Base-by-base conservation (phyloP, 2,888 invertebrate genomes). In the Linnaemya vulpina region DNA sequence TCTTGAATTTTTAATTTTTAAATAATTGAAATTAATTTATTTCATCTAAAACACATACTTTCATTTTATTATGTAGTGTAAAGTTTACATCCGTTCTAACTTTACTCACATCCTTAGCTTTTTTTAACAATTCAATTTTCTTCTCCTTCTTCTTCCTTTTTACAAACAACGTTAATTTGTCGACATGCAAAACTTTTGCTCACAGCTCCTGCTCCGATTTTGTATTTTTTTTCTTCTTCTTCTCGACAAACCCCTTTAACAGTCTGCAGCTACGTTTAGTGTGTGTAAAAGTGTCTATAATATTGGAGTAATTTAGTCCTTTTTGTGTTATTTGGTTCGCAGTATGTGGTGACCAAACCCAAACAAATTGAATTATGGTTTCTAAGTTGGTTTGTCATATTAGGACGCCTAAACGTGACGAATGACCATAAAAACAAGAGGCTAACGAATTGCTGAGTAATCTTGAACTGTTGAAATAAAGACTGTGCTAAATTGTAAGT, bases 401-500 rank as follows among this genome's bases (percentile, higher is more conserved):
- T 83, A 82, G 76, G 68, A 75, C 85, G 86, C 87, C 87, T 87
- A 87, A 79, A 86, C 88, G 87, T 88, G 87, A 87, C 87, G 88
- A 86, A 87, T 88, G 86, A 84, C 87, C 86, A 84, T 80, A 71
- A 84, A 76, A 87, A 86, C 63, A 82, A 83, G 68, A 80, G 83
- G 58, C 85, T 77, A 82, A 87, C 79, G 73, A 80, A 86, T 83
- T 83, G 81, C 86, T 84, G 74, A 77, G 77, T 81, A 84, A 86
- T 81, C 70, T 70, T 70, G 40, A 86, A 77, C 53, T 30, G 35
- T 1, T 78, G 13, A n/a, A 43, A 68, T 25, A 46, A 58, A 67
- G 46, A 63, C 65, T 11, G 13, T 60, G 60, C 17, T 51, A 76
- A 51, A 73, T 10, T 58, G 17, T 60, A 62, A 43, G 51, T 20